Evolutionary conservation across 2,113 vertebrate species (phyloP).

Genomic region (Ariopsis seemanni): DNA sequence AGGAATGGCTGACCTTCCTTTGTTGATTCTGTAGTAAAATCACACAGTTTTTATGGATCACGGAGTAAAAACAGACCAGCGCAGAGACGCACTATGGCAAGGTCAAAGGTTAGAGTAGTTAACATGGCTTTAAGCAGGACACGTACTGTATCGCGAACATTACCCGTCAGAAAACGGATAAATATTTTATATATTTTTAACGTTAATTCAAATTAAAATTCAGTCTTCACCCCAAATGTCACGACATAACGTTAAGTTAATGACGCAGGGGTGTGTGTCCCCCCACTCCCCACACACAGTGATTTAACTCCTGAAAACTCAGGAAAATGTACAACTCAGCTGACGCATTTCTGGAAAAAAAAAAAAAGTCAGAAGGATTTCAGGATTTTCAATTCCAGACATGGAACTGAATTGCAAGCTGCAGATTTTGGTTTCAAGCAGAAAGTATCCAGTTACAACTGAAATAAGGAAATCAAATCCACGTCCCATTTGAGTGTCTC

Average conservation of each 20-base stretch:
- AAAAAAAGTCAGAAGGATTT: background rate
- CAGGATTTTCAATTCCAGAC: background rate
- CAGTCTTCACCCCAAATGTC: background rate
- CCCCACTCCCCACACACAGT: background rate
- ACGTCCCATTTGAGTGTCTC: background rate
- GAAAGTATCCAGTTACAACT: background rate
- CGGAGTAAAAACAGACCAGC: background rate
- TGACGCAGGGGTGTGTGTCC: no score
- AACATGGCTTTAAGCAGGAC: background rate
- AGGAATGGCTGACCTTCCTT: background rate
- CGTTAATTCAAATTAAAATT: no score
- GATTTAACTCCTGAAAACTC: background rate
- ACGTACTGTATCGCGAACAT: background rate
- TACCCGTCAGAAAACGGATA: background rate
- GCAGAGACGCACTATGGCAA: background rate
- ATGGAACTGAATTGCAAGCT: no score
- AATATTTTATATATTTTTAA: background rate
- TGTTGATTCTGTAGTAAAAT: background rate
- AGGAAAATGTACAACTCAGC: background rate
- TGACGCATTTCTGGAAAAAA: background rate
- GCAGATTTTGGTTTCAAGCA: background rate
- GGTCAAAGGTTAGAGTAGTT: constrained; percentile 1
- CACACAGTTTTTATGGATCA: background rate
- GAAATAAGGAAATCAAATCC: background rate
- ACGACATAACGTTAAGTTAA: background rate